A percentile compares a stretch with the other conserved stretches of the same genome.
phyloP scores from a whole-genome alignment of 2,113 vertebrate genomes.

The Bubo blakistoni region DNA sequence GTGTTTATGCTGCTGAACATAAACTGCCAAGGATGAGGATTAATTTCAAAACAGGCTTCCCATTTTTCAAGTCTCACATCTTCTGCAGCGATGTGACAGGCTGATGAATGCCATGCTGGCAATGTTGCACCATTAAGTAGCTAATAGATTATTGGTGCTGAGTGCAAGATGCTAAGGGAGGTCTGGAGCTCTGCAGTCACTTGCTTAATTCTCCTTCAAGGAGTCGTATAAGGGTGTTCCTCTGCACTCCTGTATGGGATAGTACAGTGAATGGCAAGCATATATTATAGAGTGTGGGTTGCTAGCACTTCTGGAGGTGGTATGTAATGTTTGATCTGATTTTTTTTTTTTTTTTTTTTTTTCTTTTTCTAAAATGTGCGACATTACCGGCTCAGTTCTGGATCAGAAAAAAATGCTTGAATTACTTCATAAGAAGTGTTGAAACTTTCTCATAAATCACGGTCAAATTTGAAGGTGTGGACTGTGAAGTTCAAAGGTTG shows the following conservation, averaged over 20 bases:
- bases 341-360: neutral
- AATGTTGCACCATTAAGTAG: neutral
- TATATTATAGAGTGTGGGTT: neutral
- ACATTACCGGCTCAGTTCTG: neutral
- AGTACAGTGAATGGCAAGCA: neutral
- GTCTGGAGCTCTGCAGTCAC: neutral
- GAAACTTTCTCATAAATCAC: neutral
- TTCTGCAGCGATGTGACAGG: neutral
- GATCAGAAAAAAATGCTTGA: neutral
- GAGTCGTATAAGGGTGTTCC: fast-evolving
- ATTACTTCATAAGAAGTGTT: neutral
- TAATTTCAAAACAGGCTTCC: neutral
- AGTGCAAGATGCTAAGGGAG: fast-evolving
- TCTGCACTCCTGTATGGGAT: neutral
- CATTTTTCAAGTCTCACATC: neutral
- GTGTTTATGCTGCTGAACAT: neutral
- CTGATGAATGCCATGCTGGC: neutral
- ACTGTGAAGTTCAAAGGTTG: neutral
- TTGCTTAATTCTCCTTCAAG: neutral
- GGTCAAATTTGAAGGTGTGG: neutral
- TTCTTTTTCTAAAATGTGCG: neutral
- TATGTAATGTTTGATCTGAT: neutral
- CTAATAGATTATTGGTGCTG: neutral
- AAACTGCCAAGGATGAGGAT: neutral
- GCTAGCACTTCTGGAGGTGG: neutral